Percentiles rank a stretch among this genome's conserved stretches.
phyloP scores from a whole-genome alignment of 2,888 invertebrate species.

The Cactoblastis cactorum region DNA sequence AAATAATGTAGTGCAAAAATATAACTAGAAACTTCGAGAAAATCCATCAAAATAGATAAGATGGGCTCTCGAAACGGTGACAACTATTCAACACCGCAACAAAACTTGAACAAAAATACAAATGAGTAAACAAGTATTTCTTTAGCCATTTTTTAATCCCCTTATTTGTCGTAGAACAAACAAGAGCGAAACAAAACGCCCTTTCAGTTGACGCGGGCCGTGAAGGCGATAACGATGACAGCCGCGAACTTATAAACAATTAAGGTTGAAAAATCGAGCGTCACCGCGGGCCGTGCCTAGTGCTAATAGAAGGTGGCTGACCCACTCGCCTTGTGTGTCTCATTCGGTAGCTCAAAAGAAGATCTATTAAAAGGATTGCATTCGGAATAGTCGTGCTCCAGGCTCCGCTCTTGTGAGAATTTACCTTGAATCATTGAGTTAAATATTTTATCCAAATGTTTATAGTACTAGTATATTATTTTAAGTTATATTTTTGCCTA shows the following conservation, averaged over 20 bases:
- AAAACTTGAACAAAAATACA: slow-evolving; percentile 9
- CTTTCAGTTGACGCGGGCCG: slow-evolving; percentile 31
- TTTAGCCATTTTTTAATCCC: slow-evolving; percentile 9
- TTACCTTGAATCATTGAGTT: no score
- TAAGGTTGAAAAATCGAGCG: slow-evolving; percentile 22
- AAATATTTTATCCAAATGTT: no score
- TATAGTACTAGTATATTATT: no score
- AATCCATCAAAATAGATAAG: background rate
- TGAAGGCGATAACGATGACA: slow-evolving; percentile 39
- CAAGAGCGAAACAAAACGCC: slow-evolving; percentile 18
- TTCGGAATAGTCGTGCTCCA: no score
- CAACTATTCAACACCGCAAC: background rate
- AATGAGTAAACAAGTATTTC: slow-evolving; percentile 9
- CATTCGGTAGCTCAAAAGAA: background rate
- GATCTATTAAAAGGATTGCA: no score
- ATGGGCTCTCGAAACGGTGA: background rate
- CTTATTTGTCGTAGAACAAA: slow-evolving; percentile 4
- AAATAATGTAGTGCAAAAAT: no score
- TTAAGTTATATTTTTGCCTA: no score
- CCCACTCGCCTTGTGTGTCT: background rate
- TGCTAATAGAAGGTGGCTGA: background rate
- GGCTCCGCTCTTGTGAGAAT: no score
- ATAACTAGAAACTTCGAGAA: no score
- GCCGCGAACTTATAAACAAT: slow-evolving; percentile 39
- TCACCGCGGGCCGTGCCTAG: background rate